Conservation (phyloP, 2,113 vertebrate genomes). For the Salminus brasiliensis region DNA sequence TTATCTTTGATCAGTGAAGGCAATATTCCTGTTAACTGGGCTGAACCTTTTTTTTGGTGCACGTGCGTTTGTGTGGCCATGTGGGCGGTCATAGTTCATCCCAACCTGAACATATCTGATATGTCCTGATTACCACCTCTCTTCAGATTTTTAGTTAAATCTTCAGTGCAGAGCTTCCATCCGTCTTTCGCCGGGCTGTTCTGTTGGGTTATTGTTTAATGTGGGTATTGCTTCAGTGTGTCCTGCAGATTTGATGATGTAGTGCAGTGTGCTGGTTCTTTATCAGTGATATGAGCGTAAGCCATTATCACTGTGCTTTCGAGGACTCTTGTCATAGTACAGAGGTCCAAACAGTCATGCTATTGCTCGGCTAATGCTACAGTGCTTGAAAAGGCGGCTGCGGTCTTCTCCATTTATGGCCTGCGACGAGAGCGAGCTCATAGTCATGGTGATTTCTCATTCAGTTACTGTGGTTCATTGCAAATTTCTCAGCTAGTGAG, state of each 20-base stretch:
- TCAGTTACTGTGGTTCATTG: not conserved
- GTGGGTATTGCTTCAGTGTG: not conserved
- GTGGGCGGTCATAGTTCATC: slow-evolving; percentile 31
- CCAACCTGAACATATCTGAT: not conserved
- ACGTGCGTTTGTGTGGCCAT: not conserved
- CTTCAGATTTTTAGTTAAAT: too few species aligned
- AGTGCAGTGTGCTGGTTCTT: not conserved
- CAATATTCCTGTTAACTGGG: slow-evolving; percentile 23
- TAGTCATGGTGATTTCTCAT: slow-evolving; percentile 23
- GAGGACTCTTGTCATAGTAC: slow-evolving; percentile 48
- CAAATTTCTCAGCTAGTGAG: not conserved
- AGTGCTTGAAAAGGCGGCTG: not conserved
- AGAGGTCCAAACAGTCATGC: slow-evolving; percentile 45
- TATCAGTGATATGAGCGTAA: slow-evolving; percentile 44
- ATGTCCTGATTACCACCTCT: too few species aligned
- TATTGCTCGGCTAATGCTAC: not conserved
- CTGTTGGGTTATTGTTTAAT: not conserved
- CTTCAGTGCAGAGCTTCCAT: too few species aligned
- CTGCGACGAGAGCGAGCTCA: not conserved
- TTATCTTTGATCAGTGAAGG: slow-evolving; percentile 31
- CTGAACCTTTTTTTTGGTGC: slow-evolving; percentile 3
- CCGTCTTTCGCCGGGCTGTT: not conserved
- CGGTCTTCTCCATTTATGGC: slow-evolving; percentile 17
- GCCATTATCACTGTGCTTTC: slow-evolving; percentile 44
- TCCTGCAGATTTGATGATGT: not conserved